phyloP scores from a whole-genome alignment of 2,888 invertebrate genomes.

The Pimpla rufipes region DNA sequence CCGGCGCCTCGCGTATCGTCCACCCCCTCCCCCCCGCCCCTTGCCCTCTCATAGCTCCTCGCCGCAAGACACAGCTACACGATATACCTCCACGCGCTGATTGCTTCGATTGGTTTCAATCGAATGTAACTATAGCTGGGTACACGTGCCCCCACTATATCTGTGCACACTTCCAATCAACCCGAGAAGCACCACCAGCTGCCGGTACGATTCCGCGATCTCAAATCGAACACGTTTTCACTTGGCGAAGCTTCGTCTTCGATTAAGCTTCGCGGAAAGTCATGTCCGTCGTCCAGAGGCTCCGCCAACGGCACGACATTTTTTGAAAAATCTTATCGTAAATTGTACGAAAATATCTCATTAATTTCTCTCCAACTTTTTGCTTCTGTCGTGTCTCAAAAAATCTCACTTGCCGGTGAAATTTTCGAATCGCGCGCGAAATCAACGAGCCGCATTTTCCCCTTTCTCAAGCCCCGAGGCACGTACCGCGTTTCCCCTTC shows the following conservation, averaged over 20 bases:
- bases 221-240: constrained; percentile 44
- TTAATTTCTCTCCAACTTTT: too few relatives aligned
- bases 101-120: constrained; percentile 67
- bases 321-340: too few relatives aligned
- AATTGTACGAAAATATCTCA: too few relatives aligned
- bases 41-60: constrained; percentile 9
- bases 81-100: constrained; percentile 44
- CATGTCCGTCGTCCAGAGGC: constrained; percentile 42
- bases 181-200: constrained; percentile 35
- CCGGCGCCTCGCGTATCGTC: constrained; percentile 27
- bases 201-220: constrained; percentile 42
- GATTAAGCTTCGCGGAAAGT: constrained; percentile 40
- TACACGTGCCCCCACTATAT: constrained; percentile 58
- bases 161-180: constrained; percentile 64
- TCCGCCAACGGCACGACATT: constrained; percentile 10
- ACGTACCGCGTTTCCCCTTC: background rate
- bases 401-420: too few relatives aligned
- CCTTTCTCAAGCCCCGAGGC: constrained; percentile 21
- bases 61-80: constrained; percentile 42
- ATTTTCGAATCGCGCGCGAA: too few relatives aligned
- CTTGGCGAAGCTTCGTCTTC: constrained; percentile 36
- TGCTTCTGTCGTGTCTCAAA: too few relatives aligned
- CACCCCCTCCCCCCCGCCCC: background rate
- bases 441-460: constrained; percentile 35
- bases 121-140: constrained; percentile 44